Conservation (phyloP, 2,888 invertebrate genomes). For the Psococerastis gibbosa region DNA sequence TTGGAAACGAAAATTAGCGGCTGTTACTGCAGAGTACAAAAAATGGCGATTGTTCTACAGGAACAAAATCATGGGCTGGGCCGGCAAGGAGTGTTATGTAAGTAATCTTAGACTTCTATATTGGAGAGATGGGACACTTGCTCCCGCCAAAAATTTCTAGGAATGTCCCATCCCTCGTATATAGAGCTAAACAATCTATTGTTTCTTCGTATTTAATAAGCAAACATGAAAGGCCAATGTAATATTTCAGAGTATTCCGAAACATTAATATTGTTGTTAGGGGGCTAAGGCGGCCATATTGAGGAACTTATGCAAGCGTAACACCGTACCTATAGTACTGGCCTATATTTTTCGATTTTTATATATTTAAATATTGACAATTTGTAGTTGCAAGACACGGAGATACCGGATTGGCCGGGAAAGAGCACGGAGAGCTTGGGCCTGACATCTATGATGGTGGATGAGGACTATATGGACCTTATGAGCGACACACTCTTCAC, state of each 20-base stretch:
- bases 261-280: too few species aligned
- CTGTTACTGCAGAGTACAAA: constrained; percentile 96
- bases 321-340: too few species aligned
- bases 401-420: constrained; percentile 51
- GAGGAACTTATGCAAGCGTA: too few species aligned
- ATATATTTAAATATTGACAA: constrained; percentile 11
- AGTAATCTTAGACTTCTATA: too few species aligned
- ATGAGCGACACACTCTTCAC: constrained; percentile 84
- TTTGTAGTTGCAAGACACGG: constrained; percentile 47
- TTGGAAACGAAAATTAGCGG: constrained; percentile 93
- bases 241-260: too few species aligned
- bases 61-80: constrained; percentile 57
- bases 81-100: constrained; percentile 36
- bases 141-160: too few species aligned
- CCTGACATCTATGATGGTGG: constrained; percentile 51
- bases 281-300: too few species aligned
- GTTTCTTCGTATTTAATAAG: too few species aligned
- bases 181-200: too few species aligned
- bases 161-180: too few species aligned
- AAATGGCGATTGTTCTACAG: constrained; percentile 92
- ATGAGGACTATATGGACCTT: constrained; percentile 70
- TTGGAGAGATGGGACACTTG: too few species aligned
- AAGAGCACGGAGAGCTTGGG: constrained; percentile 41
- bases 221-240: too few species aligned
- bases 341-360: constrained; percentile 2